phyloP scores from a whole-genome alignment of 2,888 invertebrate species.

The Melolontha melolontha region DNA sequence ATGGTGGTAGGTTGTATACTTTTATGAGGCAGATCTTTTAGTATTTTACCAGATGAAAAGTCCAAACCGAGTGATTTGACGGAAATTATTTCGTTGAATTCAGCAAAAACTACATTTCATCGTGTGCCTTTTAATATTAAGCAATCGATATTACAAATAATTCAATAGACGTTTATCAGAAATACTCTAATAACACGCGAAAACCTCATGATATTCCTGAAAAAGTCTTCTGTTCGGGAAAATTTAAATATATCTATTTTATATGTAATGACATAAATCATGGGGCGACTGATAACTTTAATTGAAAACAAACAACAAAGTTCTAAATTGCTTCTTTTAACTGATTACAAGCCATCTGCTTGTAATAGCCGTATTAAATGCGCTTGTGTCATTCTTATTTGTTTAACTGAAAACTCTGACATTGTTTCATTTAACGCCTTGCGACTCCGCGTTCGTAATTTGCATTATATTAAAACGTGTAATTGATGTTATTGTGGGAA shows the following conservation, averaged over 20 bases:
- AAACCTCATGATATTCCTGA: background rate
- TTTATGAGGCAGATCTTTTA: too few relatives aligned
- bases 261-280: conserved; percentile 9
- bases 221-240: too few relatives aligned
- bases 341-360: conserved; percentile 15
- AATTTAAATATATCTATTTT: background rate
- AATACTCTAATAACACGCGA: background rate
- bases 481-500: conserved; percentile 27
- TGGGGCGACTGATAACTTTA: conserved; percentile 16
- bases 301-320: conserved; percentile 26
- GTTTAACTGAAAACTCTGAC: conserved; percentile 21
- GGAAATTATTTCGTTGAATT: too few relatives aligned
- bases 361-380: conserved; percentile 24
- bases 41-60: too few relatives aligned
- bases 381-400: conserved; percentile 13
- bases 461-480: conserved; percentile 21
- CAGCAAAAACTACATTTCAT: too few relatives aligned
- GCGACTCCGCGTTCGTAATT: conserved; percentile 8
- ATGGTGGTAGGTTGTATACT: too few relatives aligned
- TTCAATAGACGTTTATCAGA: too few relatives aligned
- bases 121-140: too few relatives aligned
- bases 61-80: too few relatives aligned
- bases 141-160: too few relatives aligned
- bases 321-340: conserved; percentile 25
- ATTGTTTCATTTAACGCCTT: background rate